These are phyloP conservation scores for Drosophila murphyi DNA, from an alignment of 1,140 invertebrate genomes.

Conservation along the genomic window DNA sequence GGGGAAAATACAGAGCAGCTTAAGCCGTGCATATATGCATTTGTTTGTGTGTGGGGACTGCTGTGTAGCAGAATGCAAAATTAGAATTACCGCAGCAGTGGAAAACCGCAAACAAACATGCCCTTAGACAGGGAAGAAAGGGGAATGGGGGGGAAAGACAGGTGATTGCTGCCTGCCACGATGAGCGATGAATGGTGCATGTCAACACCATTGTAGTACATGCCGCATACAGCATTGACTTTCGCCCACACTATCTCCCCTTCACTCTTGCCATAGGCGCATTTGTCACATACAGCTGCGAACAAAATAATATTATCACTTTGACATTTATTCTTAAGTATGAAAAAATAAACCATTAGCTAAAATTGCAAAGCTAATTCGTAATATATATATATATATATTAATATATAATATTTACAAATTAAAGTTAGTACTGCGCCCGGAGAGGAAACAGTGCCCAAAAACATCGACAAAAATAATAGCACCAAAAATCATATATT, in stretches of 20 bases:
- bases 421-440: no score
- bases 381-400: no score
- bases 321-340: no score
- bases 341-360: no score
- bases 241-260: not conserved
- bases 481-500: no score
- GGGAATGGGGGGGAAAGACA: not conserved
- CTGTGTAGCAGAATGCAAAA: slow-evolving; percentile 54
- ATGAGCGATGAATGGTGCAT: slow-evolving; percentile 41
- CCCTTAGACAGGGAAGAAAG: not conserved
- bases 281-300: slow-evolving; percentile 40
- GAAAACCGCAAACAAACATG: slow-evolving; percentile 34
- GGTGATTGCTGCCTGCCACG: not conserved
- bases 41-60: slow-evolving; percentile 13
- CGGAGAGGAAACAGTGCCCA: no score
- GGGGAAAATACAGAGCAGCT: slow-evolving; percentile 36
- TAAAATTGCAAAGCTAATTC: no score
- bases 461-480: no score
- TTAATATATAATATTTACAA: no score
- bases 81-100: slow-evolving; percentile 58
- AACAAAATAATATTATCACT: slow-evolving; percentile 13
- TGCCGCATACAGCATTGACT: slow-evolving; percentile 27
- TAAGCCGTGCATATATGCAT: slow-evolving; percentile 3
- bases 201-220: slow-evolving; percentile 62
- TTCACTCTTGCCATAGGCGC: slow-evolving; percentile 56